Percentiles rank a stretch among this genome's conserved stretches.
These are phyloP conservation scores for Chaetura pelagica DNA, from an alignment of 2,113 vertebrate genomes.

Conservation along the genomic window DNA sequence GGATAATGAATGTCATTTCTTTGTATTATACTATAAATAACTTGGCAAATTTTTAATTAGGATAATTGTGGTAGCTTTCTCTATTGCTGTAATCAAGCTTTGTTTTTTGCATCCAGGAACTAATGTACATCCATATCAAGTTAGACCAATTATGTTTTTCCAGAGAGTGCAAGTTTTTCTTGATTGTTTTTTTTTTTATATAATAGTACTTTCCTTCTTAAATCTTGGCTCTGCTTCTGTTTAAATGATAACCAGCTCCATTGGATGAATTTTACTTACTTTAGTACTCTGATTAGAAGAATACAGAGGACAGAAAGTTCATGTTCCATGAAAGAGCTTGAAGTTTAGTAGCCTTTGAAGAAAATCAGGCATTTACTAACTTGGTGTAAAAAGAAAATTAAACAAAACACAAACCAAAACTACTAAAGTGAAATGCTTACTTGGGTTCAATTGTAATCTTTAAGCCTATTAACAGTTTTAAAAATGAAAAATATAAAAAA, in stretches of 20 bases:
- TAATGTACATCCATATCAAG: slow-evolving; percentile 30
- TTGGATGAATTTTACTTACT: not conserved
- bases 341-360: not conserved
- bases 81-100: slow-evolving; percentile 45
- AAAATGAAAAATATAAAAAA: not conserved
- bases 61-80: slow-evolving; percentile 64
- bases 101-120: slow-evolving; percentile 46
- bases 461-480: not conserved
- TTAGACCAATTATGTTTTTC: slow-evolving; percentile 45
- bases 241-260: slow-evolving; percentile 8
- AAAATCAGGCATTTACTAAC: not conserved
- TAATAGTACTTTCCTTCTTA: not conserved
- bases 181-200: not conserved
- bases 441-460: not conserved
- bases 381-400: not conserved
- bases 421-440: not conserved
- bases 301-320: not conserved
- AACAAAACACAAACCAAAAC: not conserved
- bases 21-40: slow-evolving; percentile 78
- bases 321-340: not conserved
- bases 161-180: slow-evolving; percentile 22
- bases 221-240: not conserved
- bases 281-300: slow-evolving; percentile 1
- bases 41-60: slow-evolving; percentile 72
- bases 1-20: slow-evolving; percentile 75